Conservation (phyloP, 1,140 invertebrate species). For the Drosophila ficusphila region DNA sequence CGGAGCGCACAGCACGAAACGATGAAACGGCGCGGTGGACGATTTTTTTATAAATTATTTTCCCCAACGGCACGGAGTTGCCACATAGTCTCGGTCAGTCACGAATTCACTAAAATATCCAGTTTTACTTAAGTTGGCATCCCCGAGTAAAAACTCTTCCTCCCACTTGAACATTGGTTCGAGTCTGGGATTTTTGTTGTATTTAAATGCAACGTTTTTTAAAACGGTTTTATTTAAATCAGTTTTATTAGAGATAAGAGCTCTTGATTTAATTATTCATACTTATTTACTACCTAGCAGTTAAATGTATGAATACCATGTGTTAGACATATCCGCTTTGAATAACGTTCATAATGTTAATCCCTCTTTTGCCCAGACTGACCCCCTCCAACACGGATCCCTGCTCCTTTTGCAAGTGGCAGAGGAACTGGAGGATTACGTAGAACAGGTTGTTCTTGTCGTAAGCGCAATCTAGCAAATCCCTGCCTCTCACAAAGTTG, state of each 20-base stretch:
- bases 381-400: slow-evolving; percentile 91
- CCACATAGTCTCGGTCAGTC: too few relatives aligned
- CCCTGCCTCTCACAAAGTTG: slow-evolving; percentile 76
- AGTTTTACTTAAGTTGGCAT: too few relatives aligned
- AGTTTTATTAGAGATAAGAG: too few relatives aligned
- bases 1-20: slow-evolving; percentile 15
- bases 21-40: slow-evolving; percentile 17
- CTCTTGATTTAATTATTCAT: not conserved
- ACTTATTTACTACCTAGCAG: not conserved
- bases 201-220: too few relatives aligned
- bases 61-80: too few relatives aligned
- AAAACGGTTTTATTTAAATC: too few relatives aligned
- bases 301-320: too few relatives aligned
- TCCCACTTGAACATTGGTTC: too few relatives aligned
- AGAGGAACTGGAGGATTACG: slow-evolving; percentile 90
- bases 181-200: too few relatives aligned
- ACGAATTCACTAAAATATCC: too few relatives aligned
- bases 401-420: slow-evolving; percentile 89
- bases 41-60: slow-evolving; percentile 8
- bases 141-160: too few relatives aligned
- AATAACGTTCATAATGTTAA: slow-evolving; percentile 92
- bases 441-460: slow-evolving; percentile 93
- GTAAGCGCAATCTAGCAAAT: slow-evolving; percentile 84
- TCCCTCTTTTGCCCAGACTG: slow-evolving; percentile 90
- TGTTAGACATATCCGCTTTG: slow-evolving; percentile 59